Evolutionary conservation across 2,888 invertebrate species (phyloP).

Genomic region (Dyspetes luteomarginatus): DNA sequence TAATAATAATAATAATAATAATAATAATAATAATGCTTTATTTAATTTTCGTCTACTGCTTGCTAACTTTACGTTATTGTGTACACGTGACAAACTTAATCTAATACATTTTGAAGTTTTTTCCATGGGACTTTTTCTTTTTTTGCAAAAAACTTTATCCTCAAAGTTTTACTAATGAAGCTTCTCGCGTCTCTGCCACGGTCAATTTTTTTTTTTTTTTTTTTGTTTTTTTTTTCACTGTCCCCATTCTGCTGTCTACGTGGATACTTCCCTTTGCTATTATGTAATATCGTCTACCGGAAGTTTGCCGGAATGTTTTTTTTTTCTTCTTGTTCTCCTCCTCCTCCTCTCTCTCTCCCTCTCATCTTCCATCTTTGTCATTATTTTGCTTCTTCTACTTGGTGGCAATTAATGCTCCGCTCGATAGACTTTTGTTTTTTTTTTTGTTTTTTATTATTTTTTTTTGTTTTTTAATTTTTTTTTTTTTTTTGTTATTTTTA

Average conservation of each 20-base stretch:
- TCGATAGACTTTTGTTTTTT: constrained; percentile 11
- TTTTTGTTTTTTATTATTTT: constrained; percentile 1
- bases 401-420: constrained; percentile 45
- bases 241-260: constrained; percentile 39
- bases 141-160: constrained; percentile 40
- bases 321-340: constrained; percentile 31
- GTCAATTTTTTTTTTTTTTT: constrained; percentile 61
- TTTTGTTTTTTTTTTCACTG: constrained; percentile 51
- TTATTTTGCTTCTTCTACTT: constrained; percentile 34
- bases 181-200: constrained; percentile 9
- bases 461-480: constrained; percentile 36
- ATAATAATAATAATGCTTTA: too few relatives aligned
- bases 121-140: constrained; percentile 6
- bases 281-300: constrained; percentile 24
- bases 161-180: constrained; percentile 50
- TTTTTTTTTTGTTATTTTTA: too few relatives aligned
- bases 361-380: not conserved
- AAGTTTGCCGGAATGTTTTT: too few relatives aligned
- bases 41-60: too few relatives aligned
- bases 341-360: constrained; percentile 7
- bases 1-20: constrained; percentile 11
- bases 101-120: too few relatives aligned
- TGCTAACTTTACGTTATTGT: too few relatives aligned
- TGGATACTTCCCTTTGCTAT: constrained; percentile 2
- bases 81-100: too few relatives aligned